Evolutionary conservation across 2,797 vertebrate species (phyloP).

Genomic region (Platyrinchus mystaceus): DNA sequence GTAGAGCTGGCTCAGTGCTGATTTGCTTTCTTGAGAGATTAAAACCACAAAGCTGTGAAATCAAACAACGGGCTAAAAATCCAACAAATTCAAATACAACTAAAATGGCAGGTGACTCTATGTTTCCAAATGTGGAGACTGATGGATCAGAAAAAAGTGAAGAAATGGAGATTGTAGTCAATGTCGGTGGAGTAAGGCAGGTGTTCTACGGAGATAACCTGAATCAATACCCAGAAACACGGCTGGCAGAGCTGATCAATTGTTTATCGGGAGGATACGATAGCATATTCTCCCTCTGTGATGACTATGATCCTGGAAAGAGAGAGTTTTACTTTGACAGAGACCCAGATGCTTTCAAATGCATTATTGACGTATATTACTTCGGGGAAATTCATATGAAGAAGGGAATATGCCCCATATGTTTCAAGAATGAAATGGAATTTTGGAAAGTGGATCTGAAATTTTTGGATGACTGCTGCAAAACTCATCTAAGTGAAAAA

Average conservation of each 20-base stretch:
- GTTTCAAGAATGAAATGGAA: constrained; percentile 97
- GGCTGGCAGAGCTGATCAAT: constrained; percentile 88
- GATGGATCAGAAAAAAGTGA: constrained; percentile 75
- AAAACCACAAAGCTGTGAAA: constrained; percentile 10
- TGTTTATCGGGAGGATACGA: constrained; percentile 84
- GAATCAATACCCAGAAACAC: constrained; percentile 90
- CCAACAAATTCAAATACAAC: neutral
- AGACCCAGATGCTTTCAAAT: constrained; percentile 95
- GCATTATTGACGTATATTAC: constrained; percentile 93
- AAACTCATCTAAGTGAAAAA: constrained; percentile 90
- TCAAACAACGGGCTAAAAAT: neutral
- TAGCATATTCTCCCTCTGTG: constrained; percentile 88
- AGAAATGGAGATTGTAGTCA: constrained; percentile 88
- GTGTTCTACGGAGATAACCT: constrained; percentile 87
- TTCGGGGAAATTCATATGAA: constrained; percentile 96
- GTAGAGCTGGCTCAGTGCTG: neutral
- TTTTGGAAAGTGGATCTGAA: constrained; percentile 95
- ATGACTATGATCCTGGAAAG: constrained; percentile 91
- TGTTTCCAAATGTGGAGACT: constrained; percentile 78
- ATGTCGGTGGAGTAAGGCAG: constrained; percentile 91
- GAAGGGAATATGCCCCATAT: constrained; percentile 94
- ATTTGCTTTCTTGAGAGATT: constrained; percentile 27
- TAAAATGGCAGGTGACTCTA: constrained; percentile 81
- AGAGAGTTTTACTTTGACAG: constrained; percentile 97
- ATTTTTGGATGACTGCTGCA: constrained; percentile 93